These are phyloP conservation scores for Pseudorhiza aurosa DNA, from an alignment of 30 jellyfish, hydroid and myxozoan species.

Conservation along the genomic window DNA sequence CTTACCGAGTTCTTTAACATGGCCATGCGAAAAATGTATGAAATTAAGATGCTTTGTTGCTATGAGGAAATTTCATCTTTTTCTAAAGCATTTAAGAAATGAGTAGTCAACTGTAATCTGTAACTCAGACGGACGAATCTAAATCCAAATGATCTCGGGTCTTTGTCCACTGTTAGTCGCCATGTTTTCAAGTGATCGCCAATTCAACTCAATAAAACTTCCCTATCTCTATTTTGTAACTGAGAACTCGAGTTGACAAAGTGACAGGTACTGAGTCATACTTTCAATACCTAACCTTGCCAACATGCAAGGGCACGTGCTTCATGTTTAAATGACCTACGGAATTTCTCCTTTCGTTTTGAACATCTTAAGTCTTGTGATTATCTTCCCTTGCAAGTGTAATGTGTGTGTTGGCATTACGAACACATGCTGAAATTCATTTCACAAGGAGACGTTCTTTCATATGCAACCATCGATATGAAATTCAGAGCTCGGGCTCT, in stretches of 20 bases:
- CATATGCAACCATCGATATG: too few species aligned
- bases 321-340: too few species aligned
- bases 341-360: too few species aligned
- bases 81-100: not conserved
- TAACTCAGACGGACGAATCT: not conserved
- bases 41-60: not conserved
- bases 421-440: too few species aligned
- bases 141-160: not conserved
- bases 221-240: not conserved
- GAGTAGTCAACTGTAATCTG: not conserved
- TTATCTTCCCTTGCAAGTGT: too few species aligned
- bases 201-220: constrained; percentile 33
- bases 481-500: too few species aligned
- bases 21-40: not conserved
- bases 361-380: too few species aligned
- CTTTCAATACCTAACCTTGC: too few species aligned
- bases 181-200: constrained; percentile 60
- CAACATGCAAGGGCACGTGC: too few species aligned
- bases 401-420: too few species aligned
- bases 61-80: not conserved
- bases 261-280: constrained; percentile 13
- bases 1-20: constrained; percentile 39
- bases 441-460: too few species aligned
- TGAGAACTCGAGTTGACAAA: not conserved
- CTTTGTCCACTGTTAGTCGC: constrained; percentile 41